Percentiles rank a stretch among this genome's conserved stretches.
These are phyloP conservation scores for Bufotes viridis DNA, from an alignment of 2,797 vertebrate genomes.

Conservation along the genomic window DNA sequence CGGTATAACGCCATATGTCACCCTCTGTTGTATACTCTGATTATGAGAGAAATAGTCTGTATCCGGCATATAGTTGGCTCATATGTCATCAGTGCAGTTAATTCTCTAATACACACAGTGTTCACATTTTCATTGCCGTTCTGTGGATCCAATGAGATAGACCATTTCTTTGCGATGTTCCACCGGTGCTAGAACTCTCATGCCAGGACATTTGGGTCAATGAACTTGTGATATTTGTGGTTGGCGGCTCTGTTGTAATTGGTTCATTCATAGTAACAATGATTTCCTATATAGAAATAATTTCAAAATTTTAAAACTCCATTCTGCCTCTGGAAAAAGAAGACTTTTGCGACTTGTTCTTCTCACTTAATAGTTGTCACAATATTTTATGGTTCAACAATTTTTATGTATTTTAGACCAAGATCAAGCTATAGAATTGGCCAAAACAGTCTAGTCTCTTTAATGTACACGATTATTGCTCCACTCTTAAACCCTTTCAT, in stretches of 20 bases:
- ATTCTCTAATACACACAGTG: conserved; percentile 62
- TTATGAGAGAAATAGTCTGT: conserved; percentile 58
- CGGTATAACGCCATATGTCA: conserved; percentile 55
- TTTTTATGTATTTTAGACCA: conserved; percentile 59
- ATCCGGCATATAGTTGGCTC: conserved; percentile 37
- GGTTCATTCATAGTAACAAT: conserved; percentile 47
- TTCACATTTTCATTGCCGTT: conserved; percentile 56
- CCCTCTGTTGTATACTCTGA: conserved; percentile 61
- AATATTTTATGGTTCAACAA: conserved; percentile 59
- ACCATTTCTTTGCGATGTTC: conserved; percentile 67
- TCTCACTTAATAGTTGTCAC: conserved; percentile 63
- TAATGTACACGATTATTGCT: background rate
- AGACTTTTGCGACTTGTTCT: conserved; percentile 65
- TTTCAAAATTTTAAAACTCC: conserved; percentile 57
- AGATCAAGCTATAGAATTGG: conserved; percentile 3
- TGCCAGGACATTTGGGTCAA: background rate
- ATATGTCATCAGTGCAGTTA: conserved; percentile 59
- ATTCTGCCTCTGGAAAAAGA: conserved; percentile 40
- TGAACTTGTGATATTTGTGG: conserved; percentile 52
- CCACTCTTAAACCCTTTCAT: background rate
- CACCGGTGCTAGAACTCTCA: conserved; percentile 58
- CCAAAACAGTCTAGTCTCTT: conserved; percentile 56
- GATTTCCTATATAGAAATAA: conserved; percentile 62
- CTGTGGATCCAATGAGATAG: background rate
- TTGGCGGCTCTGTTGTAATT: background rate